Conservation (phyloP, 1,140 invertebrate species). For the Heliconius nattereri region DNA sequence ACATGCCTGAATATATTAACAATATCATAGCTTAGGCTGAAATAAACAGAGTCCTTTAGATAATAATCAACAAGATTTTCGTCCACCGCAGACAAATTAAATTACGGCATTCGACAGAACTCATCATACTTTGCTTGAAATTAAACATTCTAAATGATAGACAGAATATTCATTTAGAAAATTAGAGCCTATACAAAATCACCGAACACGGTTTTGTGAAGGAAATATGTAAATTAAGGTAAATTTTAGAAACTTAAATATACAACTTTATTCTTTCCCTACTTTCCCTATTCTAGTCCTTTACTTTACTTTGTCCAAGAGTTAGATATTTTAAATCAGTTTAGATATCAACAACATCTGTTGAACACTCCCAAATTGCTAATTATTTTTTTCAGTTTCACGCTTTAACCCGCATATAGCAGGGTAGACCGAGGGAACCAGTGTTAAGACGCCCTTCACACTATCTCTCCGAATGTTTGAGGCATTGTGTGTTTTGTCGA, state of each 20-base stretch:
- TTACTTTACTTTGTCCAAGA: no score
- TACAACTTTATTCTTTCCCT: no score
- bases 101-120: slow-evolving; percentile 13
- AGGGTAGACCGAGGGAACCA: no score
- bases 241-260: neutral
- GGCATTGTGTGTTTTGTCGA: no score
- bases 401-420: no score
- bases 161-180: slow-evolving; percentile 59
- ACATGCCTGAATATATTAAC: slow-evolving; percentile 15
- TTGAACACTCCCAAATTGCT: no score
- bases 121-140: slow-evolving; percentile 19
- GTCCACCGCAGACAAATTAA: slow-evolving; percentile 32
- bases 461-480: no score
- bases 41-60: slow-evolving; percentile 33
- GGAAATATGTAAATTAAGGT: neutral
- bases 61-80: slow-evolving; percentile 28
- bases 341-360: no score
- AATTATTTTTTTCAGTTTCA: no score
- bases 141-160: slow-evolving; percentile 50
- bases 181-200: slow-evolving; percentile 59
- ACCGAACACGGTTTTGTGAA: slow-evolving; percentile 34
- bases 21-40: neutral
- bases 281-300: no score
- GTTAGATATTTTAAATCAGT: no score
- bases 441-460: no score